These are phyloP conservation scores for Pangasius macronema DNA, from an alignment of 2,797 vertebrate genomes.

Conservation along the genomic window DNA sequence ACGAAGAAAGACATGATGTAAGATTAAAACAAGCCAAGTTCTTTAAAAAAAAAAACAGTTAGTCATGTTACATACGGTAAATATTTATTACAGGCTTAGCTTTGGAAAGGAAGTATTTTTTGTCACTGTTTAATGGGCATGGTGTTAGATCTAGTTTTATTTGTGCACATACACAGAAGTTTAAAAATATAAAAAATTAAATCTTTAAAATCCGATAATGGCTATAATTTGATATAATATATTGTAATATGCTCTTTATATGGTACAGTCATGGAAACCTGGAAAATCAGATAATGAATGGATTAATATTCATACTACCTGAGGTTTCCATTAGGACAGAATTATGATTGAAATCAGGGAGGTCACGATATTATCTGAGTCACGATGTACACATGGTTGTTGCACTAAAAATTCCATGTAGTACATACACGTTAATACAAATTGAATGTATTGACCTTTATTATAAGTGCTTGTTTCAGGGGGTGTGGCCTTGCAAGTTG, in stretches of 20 bases:
- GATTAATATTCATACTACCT: neutral
- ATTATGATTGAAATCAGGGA: neutral
- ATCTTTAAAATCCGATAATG: neutral
- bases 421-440: neutral
- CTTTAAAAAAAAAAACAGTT: neutral
- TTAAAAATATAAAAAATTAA: neutral
- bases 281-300: neutral
- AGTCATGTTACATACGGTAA: neutral
- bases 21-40: neutral
- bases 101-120: neutral
- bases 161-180: neutral
- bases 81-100: neutral
- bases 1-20: neutral
- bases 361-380: neutral
- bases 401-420: neutral
- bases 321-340: neutral
- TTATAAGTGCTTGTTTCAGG: neutral
- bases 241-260: neutral
- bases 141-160: neutral
- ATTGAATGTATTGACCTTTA: neutral
- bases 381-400: neutral
- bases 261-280: neutral
- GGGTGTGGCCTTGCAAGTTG: neutral
- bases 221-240: neutral
- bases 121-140: neutral